A percentile compares a stretch with the other conserved stretches of the same genome.
Evolutionary conservation across 2,113 vertebrate species (phyloP).

Genomic region (Pelvicachromis taeniatus): DNA sequence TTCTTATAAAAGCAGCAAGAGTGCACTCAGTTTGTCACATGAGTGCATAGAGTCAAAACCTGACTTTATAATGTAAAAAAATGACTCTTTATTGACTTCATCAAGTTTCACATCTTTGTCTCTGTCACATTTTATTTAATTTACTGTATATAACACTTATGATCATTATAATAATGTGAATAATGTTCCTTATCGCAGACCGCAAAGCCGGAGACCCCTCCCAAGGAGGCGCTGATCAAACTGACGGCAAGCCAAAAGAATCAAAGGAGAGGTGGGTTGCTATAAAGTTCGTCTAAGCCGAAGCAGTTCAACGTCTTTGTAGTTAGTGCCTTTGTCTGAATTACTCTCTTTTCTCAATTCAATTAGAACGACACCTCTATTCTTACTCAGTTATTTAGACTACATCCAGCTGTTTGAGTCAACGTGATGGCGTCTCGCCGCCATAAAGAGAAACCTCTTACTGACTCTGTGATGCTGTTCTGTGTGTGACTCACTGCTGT

Average conservation of each 20-base stretch:
- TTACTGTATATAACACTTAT: background rate
- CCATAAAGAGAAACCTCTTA: background rate
- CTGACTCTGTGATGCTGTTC: slow-evolving; percentile 12
- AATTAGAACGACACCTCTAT: background rate
- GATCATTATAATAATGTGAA: background rate
- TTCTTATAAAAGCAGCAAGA: background rate
- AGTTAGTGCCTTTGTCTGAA: background rate
- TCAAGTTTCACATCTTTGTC: background rate
- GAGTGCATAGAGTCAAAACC: background rate
- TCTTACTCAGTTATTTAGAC: slow-evolving; percentile 1
- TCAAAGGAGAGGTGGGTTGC: slow-evolving; percentile 70
- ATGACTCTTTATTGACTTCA: background rate
- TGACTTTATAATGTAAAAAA: background rate
- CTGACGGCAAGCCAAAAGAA: slow-evolving; percentile 64
- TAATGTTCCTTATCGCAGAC: slow-evolving; percentile 48
- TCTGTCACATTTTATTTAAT: background rate
- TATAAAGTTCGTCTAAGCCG: background rate
- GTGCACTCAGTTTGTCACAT: background rate
- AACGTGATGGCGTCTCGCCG: background rate
- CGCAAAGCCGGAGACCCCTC: slow-evolving; percentile 66
- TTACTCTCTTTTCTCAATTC: background rate
- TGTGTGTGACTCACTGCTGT: slow-evolving; percentile 12
- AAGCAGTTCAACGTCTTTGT: background rate
- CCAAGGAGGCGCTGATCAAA: slow-evolving; percentile 61
- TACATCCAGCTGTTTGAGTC: slow-evolving; percentile 18